These are phyloP conservation scores for Falcaria lacertinaria DNA, from an alignment of 2,888 invertebrate species.

Conservation along the genomic window DNA sequence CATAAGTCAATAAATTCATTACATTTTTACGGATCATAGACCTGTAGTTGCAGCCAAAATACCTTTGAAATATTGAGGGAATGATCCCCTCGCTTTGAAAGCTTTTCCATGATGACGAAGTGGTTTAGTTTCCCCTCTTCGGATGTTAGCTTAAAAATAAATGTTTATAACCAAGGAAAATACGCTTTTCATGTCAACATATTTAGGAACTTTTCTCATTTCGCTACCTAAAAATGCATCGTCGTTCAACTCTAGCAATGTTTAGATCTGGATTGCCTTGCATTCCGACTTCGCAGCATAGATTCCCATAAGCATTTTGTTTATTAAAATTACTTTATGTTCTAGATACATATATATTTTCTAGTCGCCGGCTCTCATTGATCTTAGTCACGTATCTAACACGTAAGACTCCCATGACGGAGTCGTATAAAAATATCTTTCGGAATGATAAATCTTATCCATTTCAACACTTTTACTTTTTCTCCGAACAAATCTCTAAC, in stretches of 20 bases:
- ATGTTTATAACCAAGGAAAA: slow-evolving; percentile 26
- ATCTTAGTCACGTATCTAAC: background rate
- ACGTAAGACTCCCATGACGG: background rate
- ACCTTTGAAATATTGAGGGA: slow-evolving; percentile 18
- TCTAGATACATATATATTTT: slow-evolving; percentile 13
- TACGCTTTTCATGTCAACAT: slow-evolving; percentile 20
- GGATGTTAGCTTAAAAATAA: slow-evolving; percentile 26
- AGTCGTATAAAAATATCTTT: background rate
- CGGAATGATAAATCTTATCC: background rate
- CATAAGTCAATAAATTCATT: slow-evolving; percentile 19
- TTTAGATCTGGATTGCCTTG: too few relatives aligned
- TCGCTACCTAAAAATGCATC: slow-evolving; percentile 14
- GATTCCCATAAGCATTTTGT: too few relatives aligned
- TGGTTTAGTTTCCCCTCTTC: slow-evolving; percentile 29
- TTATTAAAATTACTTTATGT: too few relatives aligned
- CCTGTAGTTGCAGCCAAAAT: slow-evolving; percentile 11
- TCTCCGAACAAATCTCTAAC: background rate
- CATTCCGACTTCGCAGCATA: too few relatives aligned
- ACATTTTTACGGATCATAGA: slow-evolving; percentile 8
- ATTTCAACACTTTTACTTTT: background rate
- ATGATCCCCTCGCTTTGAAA: slow-evolving; percentile 23
- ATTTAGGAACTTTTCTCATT: slow-evolving; percentile 12
- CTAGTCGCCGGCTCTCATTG: slow-evolving; percentile 8
- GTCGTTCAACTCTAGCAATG: too few relatives aligned
- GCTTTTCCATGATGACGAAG: slow-evolving; percentile 36